Percentiles rank a stretch among this genome's conserved stretches.
Evolutionary conservation across 2,113 vertebrate species (phyloP).

Genomic region (Megaleporinus macrocephalus): DNA sequence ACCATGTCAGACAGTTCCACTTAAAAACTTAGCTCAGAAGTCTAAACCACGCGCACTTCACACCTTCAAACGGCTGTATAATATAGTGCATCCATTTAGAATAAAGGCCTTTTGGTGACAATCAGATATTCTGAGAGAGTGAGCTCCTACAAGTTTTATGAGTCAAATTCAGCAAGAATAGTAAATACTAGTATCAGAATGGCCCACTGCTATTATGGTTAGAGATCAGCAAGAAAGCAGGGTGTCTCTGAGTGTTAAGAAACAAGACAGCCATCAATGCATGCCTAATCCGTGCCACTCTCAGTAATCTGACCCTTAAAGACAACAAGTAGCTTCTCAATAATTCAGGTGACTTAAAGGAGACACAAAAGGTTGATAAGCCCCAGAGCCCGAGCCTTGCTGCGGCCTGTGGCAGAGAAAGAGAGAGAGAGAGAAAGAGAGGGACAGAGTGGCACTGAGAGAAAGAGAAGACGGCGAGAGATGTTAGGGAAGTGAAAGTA

Average conservation of each 20-base stretch:
- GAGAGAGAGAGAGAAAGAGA: not conserved
- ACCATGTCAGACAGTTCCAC: constrained; percentile 48
- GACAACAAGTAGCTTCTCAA: constrained; percentile 74
- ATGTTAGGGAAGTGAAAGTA: constrained; percentile 11
- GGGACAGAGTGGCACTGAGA: constrained; percentile 6
- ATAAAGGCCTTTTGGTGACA: constrained; percentile 26
- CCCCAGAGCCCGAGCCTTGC: constrained; percentile 58
- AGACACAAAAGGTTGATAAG: constrained; percentile 73
- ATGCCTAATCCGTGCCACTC: constrained; percentile 59
- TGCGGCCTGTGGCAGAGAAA: not conserved
- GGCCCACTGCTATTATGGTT: constrained; percentile 17
- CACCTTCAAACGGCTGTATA: constrained; percentile 22
- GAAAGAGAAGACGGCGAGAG: not conserved
- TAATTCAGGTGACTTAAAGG: constrained; percentile 77
- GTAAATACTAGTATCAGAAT: not conserved
- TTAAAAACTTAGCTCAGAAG: constrained; percentile 52
- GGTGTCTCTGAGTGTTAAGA: constrained; percentile 59
- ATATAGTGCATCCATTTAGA: constrained; percentile 26
- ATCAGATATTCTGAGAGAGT: not conserved
- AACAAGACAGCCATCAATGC: constrained; percentile 50
- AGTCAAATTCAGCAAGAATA: not conserved
- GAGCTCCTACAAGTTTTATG: not conserved
- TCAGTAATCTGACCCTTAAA: constrained; percentile 67
- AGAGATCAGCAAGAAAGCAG: constrained; percentile 30
- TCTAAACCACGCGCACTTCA: constrained; percentile 32